Conservation (phyloP, 2,888 invertebrate species). For the Brachypterus glaber region DNA sequence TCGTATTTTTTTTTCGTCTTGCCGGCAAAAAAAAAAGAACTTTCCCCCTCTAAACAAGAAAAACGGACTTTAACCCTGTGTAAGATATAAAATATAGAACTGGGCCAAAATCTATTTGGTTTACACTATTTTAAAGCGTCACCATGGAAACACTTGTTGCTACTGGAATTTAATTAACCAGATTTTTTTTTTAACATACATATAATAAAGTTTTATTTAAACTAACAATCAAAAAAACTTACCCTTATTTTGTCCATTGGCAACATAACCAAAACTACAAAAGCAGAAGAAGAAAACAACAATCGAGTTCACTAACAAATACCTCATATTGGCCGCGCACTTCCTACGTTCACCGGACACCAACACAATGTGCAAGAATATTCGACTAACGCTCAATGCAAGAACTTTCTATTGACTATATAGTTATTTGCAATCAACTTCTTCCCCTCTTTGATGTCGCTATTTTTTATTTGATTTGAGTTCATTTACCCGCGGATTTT, state of each 20-base stretch:
- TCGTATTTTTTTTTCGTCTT: too few species aligned
- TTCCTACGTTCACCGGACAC: conserved; percentile 30
- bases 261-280: neutral
- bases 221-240: too few species aligned
- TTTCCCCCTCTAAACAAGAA: too few species aligned
- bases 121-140: too few species aligned
- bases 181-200: too few species aligned
- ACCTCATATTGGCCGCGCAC: conserved; percentile 29
- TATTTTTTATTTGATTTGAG: conserved; percentile 28
- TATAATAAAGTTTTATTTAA: too few species aligned
- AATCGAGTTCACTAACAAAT: conserved; percentile 24
- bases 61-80: too few species aligned
- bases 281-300: conserved; percentile 16
- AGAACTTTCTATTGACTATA: conserved; percentile 34
- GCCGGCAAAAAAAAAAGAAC: too few species aligned
- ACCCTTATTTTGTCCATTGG: neutral
- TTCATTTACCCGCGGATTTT: conserved; percentile 32
- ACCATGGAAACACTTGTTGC: too few species aligned
- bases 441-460: conserved; percentile 29
- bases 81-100: too few species aligned
- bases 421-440: conserved; percentile 23
- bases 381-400: conserved; percentile 23
- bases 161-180: too few species aligned
- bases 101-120: too few species aligned
- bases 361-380: conserved; percentile 20